A percentile compares a stretch with the other conserved stretches of the same genome.
Evolutionary conservation across 1,140 invertebrate genomes (phyloP).

Genomic region (Euglossa dilemma): DNA sequence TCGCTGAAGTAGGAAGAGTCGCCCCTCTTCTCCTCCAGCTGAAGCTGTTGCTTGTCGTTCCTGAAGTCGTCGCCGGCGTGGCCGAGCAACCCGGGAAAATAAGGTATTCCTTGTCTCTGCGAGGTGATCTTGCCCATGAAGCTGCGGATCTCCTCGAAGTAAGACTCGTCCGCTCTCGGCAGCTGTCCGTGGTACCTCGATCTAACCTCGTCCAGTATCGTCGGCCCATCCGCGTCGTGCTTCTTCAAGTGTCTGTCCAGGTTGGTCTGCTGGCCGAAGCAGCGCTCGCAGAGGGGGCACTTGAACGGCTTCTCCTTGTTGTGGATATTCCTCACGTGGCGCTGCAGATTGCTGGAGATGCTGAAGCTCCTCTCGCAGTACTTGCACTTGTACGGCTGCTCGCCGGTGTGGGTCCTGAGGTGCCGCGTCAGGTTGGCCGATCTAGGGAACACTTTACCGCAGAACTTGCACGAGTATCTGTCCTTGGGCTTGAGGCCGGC

Average conservation of each 20-base stretch:
- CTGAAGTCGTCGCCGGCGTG: slow-evolving; percentile 75
- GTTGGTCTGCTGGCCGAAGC: slow-evolving; percentile 99
- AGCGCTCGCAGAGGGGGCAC: slow-evolving; percentile 92
- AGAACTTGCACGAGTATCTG: slow-evolving; percentile 98
- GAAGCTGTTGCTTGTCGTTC: slow-evolving; percentile 79
- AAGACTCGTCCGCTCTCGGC: slow-evolving; percentile 88
- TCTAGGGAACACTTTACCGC: slow-evolving; percentile 98
- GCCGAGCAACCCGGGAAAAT: slow-evolving; percentile 76
- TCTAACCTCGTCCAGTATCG: slow-evolving; percentile 86
- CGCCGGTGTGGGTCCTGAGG: slow-evolving; percentile 98
- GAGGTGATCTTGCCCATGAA: slow-evolving; percentile 96
- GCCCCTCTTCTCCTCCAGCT: slow-evolving; percentile 80
- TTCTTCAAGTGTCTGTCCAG: slow-evolving; percentile 98
- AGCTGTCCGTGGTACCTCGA: slow-evolving; percentile 79
- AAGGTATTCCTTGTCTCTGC: slow-evolving; percentile 77
- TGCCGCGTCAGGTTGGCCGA: slow-evolving; percentile 98
- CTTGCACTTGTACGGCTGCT: slow-evolving; percentile 98
- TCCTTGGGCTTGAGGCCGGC: slow-evolving; percentile 89
- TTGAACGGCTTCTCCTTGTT: slow-evolving; percentile 97
- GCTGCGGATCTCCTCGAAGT: slow-evolving; percentile 96
- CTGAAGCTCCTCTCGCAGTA: slow-evolving; percentile 99
- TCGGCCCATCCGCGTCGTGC: slow-evolving; percentile 95
- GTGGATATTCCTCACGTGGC: slow-evolving; percentile 99
- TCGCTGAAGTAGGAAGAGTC: slow-evolving; percentile 84
- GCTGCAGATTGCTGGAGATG: slow-evolving; percentile 98